Conservation (phyloP, 2,797 vertebrate genomes). For the Lacerta bilineata region DNA sequence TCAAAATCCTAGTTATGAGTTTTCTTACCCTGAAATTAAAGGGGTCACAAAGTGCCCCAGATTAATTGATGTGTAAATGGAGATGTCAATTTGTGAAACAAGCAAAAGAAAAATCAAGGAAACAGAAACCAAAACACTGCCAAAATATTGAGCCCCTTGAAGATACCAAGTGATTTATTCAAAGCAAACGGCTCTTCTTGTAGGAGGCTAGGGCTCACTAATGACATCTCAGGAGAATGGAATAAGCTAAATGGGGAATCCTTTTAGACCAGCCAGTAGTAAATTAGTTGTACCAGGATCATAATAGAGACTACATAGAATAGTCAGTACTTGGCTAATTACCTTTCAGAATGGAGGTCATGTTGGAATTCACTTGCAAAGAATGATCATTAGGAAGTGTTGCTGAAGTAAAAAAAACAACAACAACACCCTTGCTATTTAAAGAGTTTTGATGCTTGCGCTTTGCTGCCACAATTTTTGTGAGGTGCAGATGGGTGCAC, state of each 20-base stretch:
- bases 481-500: too few species aligned
- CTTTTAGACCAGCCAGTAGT: constrained; percentile 55
- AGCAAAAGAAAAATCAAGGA: constrained; percentile 46
- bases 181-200: constrained; percentile 53
- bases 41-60: neutral
- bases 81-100: constrained; percentile 46
- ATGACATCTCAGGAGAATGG: constrained; percentile 62
- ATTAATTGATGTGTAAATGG: neutral
- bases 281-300: constrained; percentile 65
- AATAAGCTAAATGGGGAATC: constrained; percentile 60
- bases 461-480: neutral
- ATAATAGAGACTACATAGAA: constrained; percentile 54
- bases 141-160: constrained; percentile 67
- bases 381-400: constrained; percentile 1
- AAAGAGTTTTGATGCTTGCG: neutral
- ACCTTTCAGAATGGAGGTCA: constrained; percentile 46
- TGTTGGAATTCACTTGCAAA: constrained; percentile 47
- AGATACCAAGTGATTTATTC: constrained; percentile 64
- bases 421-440: neutral
- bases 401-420: constrained; percentile 5
- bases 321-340: constrained; percentile 66
- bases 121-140: constrained; percentile 32
- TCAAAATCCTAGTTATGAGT: too few species aligned
- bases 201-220: constrained; percentile 62
- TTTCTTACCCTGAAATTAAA: neutral